Evolutionary conservation across 2,797 vertebrate genomes (phyloP), one percentile per base, ranked within the genome.

Genomic region (Ataeniobius toweri): DNA sequence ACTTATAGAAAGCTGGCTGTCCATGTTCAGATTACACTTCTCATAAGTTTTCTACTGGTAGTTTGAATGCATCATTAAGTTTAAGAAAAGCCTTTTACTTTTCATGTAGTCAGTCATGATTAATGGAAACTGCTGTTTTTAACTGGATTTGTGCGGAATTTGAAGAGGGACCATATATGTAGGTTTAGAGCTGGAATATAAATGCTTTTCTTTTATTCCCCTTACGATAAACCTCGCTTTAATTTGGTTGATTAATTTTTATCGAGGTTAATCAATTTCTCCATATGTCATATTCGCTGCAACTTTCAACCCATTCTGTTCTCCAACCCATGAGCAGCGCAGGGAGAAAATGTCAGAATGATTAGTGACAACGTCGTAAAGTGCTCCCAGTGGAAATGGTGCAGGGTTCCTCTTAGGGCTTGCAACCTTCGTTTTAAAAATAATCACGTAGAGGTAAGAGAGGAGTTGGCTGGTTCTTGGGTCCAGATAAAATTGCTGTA

Each of bases 21-120:
- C 86, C 86, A 94, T 92, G 89, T 88, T 88, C 77, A 65, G 79
- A 89, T 93, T 91, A 93, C 92, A 92, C 87, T 86, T 93, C 93
- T 94, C 92, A 93, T 92, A 88, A 92, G 85, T 89, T 90, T 83
- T 83, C 88, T 71, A 73, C 83, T 78, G 85, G 81, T 73, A 61
- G 78, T 89, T 85, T 81, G 82, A 79, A 81, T 76, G 87, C 78
- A 90, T 85, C 87, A 84, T 93, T 89, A 87, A 89, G 75, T 84
- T 73, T 81, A 26, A 16, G 75, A 84, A 84, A 84, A 48, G 82
- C 79, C 81, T 67, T 51, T 44, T 74, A 84, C 72, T 81, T 88
- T 85, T 83, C 76, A 81, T 78, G 41, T 78, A 77, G 70, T 81
- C 77, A 69, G 50, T 61, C 82, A 72, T 85, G 85, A 89, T 86